Conservation (phyloP, 2,888 invertebrate genomes). For the Digitonthophagus gazella region DNA sequence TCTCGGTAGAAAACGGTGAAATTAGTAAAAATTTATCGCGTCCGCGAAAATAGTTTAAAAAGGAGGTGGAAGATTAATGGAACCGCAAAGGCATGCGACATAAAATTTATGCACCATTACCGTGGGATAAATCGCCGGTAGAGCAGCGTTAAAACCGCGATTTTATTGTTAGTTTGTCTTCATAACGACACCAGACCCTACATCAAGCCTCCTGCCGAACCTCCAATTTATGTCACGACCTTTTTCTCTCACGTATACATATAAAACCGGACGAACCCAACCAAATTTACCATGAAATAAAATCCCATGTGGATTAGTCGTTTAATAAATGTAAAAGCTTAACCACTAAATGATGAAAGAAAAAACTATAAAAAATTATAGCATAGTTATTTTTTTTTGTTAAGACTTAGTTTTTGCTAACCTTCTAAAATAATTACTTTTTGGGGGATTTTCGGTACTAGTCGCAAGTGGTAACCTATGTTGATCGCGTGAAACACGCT, state of each 20-base stretch:
- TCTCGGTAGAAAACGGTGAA: not conserved
- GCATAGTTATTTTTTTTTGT: too few species aligned
- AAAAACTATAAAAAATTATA: too few species aligned
- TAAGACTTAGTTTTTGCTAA: too few species aligned
- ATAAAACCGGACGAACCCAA: not conserved
- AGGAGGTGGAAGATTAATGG: not conserved
- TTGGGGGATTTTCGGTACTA: not conserved
- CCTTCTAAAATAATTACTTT: too few species aligned
- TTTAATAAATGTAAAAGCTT: too few species aligned
- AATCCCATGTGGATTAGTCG: not conserved
- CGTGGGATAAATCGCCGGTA: not conserved
- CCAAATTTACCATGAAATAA: not conserved
- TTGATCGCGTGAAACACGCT: constrained; percentile 3
- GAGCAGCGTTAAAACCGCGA: not conserved
- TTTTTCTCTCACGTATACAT: not conserved
- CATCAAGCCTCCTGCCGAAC: not conserved
- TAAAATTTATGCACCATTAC: not conserved
- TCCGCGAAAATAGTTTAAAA: not conserved
- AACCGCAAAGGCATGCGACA: not conserved
- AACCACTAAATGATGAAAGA: too few species aligned
- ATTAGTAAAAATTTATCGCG: not conserved
- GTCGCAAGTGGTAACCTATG: constrained; percentile 1
- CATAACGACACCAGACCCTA: not conserved
- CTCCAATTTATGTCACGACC: not conserved
- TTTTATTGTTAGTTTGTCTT: not conserved